Base-by-base conservation (phyloP, 2,113 vertebrate species). In the Proteles cristata region DNA sequence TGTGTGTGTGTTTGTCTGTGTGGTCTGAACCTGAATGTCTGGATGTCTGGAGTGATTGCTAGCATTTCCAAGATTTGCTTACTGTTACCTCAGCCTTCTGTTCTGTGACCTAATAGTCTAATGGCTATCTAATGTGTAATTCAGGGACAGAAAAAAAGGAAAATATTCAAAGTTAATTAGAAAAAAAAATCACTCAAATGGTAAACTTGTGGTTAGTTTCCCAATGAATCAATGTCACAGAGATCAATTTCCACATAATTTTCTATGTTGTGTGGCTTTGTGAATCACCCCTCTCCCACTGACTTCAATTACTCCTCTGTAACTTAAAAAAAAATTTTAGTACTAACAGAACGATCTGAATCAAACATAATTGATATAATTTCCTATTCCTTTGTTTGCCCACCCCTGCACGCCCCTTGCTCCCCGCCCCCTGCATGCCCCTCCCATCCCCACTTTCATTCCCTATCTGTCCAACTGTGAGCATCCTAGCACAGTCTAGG, bases 281-380 rank as follows among this genome's bases (percentile, higher is more conserved):
- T 95, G 66, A 95, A 69, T 94, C 26, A n/a, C 50, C 25, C 7
- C 12, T 73, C 2, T 21, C 10, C 35, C n/a, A 79, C 19, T 12
- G 10, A 73, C 19, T 92, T 92, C 10, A 89, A 76, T 88, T 71
- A 53, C 93, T 90, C 39, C 65, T 93, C 73, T 87, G 43, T 74
- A 81, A 76, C 39, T 79, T 79, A 79, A 1, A 26, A 81, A 65
- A 39, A 5, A 23, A 23, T 35, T 63, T 65, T 87, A 35, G 28
- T 66, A 77, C 16, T 28, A 88, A 86, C 45, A 88, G 61, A 90
- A 80, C 17, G 19, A 66, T 93, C 83, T 94, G 33, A 26, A 58
- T 35, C 1, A 19, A 65, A 68, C 43, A 4, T 21, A 55, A 77
- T 65, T 45, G 58, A 33, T 71, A 48, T 43, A n/a, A 35, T 66